Evolutionary conservation across 1,140 invertebrate species (phyloP).

Genomic region (Drosophila jambulina): DNA sequence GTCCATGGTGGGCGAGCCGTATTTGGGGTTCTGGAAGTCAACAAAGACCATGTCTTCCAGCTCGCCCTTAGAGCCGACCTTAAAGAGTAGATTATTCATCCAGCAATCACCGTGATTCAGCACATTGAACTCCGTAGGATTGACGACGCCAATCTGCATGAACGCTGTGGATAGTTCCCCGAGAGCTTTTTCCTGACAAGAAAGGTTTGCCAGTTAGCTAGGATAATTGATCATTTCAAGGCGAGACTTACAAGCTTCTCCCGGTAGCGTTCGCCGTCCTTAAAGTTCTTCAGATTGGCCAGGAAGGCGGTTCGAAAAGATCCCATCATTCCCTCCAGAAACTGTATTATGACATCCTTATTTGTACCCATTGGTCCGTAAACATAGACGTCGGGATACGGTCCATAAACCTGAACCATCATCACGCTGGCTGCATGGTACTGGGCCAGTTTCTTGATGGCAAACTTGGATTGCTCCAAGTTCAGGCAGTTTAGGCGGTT

Average conservation of each 20-base stretch:
- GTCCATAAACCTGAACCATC: slow-evolving; percentile 46
- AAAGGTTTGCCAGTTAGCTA: background rate
- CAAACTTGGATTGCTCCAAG: slow-evolving; percentile 85
- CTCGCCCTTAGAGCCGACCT: slow-evolving; percentile 76
- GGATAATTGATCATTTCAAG: too few relatives aligned
- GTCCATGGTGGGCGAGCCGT: slow-evolving; percentile 58
- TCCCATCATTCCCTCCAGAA: slow-evolving; percentile 56
- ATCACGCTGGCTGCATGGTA: slow-evolving; percentile 86
- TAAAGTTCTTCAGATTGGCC: slow-evolving; percentile 42
- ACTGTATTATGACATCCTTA: background rate
- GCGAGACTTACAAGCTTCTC: slow-evolving; percentile 50
- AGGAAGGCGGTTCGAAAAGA: slow-evolving; percentile 45
- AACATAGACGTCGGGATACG: slow-evolving; percentile 36
- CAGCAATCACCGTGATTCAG: slow-evolving; percentile 89
- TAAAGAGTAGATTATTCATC: slow-evolving; percentile 89
- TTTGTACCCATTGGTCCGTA: slow-evolving; percentile 41
- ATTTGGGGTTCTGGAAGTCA: slow-evolving; percentile 74
- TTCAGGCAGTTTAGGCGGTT: slow-evolving; percentile 86
- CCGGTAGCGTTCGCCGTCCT: slow-evolving; percentile 50
- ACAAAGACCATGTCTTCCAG: slow-evolving; percentile 68
- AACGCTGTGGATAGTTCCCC: slow-evolving; percentile 1
- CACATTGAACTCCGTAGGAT: slow-evolving; percentile 86
- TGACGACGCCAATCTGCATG: background rate
- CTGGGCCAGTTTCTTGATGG: slow-evolving; percentile 86
- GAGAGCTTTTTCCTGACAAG: slow-evolving; percentile 6